Evolutionary conservation across 2,113 vertebrate genomes (phyloP).

Genomic region (Penelope pileata): DNA sequence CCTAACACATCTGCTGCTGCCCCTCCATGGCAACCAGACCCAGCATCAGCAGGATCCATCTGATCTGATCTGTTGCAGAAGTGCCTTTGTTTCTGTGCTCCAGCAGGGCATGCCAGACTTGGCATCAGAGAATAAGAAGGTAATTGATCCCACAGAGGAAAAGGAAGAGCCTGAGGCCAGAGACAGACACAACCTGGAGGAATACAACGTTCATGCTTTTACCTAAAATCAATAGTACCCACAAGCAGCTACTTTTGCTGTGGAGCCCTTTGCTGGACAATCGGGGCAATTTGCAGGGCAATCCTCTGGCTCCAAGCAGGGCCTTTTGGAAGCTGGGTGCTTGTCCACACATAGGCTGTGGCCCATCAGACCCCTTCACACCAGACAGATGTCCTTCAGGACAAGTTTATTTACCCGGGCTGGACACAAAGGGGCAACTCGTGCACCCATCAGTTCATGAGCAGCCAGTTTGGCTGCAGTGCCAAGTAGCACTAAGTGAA

Average conservation of each 20-base stretch:
- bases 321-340: neutral
- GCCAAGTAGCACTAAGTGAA: neutral
- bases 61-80: neutral
- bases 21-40: neutral
- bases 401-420: neutral
- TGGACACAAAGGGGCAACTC: neutral
- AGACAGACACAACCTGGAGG: neutral
- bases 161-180: neutral
- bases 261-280: neutral
- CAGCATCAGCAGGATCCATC: neutral
- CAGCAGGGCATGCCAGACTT: neutral
- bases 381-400: neutral
- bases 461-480: neutral
- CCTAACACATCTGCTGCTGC: neutral
- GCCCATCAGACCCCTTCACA: neutral
- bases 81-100: neutral
- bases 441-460: neutral
- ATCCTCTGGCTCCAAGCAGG: neutral
- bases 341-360: neutral
- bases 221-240: slow-evolving; percentile 32
- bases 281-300: no score
- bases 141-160: slow-evolving; percentile 57
- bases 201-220: slow-evolving; percentile 14
- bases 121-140: neutral
- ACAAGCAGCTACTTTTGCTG: neutral